phyloP scores from a whole-genome alignment of 2,113 vertebrate genomes.

The Scomber colias region DNA sequence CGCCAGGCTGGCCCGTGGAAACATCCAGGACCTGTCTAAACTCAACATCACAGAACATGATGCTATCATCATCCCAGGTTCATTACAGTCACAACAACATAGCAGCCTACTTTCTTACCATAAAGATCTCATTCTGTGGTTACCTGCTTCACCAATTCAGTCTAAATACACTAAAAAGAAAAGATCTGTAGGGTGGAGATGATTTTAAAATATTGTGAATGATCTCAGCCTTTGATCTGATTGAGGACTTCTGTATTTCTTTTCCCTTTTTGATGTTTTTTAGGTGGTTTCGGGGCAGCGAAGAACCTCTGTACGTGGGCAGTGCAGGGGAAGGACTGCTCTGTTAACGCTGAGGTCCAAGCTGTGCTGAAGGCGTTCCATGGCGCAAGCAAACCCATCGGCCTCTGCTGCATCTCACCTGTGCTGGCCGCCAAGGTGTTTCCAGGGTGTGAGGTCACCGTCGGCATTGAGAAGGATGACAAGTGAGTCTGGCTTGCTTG shows the following conservation, averaged over 20 bases:
- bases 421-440: slow-evolving; percentile 88
- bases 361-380: slow-evolving; percentile 84
- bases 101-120: no score
- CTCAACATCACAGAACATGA: slow-evolving; percentile 82
- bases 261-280: background rate
- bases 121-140: no score
- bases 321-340: slow-evolving; percentile 87
- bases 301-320: slow-evolving; percentile 91
- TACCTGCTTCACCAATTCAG: background rate
- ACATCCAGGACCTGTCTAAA: slow-evolving; percentile 86
- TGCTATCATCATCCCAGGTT: slow-evolving; percentile 87
- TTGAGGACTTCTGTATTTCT: background rate
- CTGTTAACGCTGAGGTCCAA: slow-evolving; percentile 81
- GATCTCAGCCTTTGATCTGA: no score
- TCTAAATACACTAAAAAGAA: background rate
- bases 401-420: slow-evolving; percentile 88
- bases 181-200: no score
- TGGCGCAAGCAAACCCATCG: slow-evolving; percentile 84
- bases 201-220: no score
- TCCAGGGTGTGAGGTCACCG: slow-evolving; percentile 87
- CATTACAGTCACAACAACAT: background rate
- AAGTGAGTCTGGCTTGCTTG: slow-evolving; percentile 64
- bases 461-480: slow-evolving; percentile 83
- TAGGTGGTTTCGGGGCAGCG: slow-evolving; percentile 88
- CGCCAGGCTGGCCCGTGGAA: slow-evolving; percentile 86